Evolutionary conservation across 2,888 invertebrate species (phyloP), one percentile per base, ranked within the genome.

Genomic region (Globia sparganii): DNA sequence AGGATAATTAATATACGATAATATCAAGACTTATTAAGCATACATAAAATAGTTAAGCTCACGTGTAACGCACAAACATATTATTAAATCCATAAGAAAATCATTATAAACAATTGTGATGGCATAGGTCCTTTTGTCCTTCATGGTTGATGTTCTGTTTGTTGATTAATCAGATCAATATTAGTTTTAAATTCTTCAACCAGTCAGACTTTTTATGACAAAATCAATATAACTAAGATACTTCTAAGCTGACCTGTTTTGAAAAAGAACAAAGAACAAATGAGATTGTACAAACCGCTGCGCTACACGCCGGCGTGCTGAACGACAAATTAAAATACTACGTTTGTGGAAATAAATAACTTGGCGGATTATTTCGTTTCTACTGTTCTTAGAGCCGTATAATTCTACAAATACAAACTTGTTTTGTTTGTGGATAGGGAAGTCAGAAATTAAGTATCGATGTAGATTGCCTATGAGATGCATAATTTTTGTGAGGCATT

Each of bases 311-410:
- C n/a, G 58, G 64, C 74, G 64, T 76, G 73, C 78, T 77, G 73
- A 80, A 77, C 66, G 68, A 46, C 69, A 77, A 81, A 86, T 86
- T 84, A 87, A 87, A 86, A 87, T 81, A 79, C 81, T 86, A 81
- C 73, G 77, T 79, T 78, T 69, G 78, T 77, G 49, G 67, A 78
- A 81, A 80, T 81, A 78, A 78, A 87, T 80, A 86, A 72, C 77
- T 80, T 78, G 56, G 73, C 61, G 64, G 74, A 87, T 87, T 86
- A 84, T 86, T 83, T 80, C 37, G 69, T 58, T 28, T 68, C 18
- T 58, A 31, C 81, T 75, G 67, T 85, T 83, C 77, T 62, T 76
- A 49, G 9, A 56, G 18, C 25, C 28, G 43, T 43, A 56, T 28
- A 77, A 64, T 82, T 67, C 34, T 40, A 76, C 37, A 34, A 79